Percentiles rank a stretch among this genome's conserved stretches.
Conservation (phyloP, 2,797 vertebrate genomes). For the Anabacerthia variegaticeps region DNA sequence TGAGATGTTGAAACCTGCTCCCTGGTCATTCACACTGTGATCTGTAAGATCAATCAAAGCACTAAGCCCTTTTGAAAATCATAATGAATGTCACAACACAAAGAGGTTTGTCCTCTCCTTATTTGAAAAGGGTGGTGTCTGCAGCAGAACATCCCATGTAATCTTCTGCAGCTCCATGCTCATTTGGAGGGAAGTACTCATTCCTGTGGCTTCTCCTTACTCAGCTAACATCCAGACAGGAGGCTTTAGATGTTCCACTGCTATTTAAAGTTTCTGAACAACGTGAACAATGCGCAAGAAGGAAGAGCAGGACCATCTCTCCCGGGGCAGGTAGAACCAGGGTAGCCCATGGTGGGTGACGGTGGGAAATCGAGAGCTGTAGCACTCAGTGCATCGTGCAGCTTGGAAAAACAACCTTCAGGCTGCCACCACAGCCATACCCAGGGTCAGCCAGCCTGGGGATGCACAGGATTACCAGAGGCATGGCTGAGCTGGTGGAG, state of each 20-base stretch:
- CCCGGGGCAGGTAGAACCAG: neutral
- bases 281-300: neutral
- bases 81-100: rapidly evolving
- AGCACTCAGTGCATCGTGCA: neutral
- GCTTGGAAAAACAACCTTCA: neutral
- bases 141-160: neutral
- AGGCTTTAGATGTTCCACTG: neutral
- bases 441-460: neutral
- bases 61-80: neutral
- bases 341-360: no score
- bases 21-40: neutral
- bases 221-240: neutral
- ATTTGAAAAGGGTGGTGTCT: neutral
- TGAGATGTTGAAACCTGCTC: neutral
- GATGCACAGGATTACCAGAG: no score
- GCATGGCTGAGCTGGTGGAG: neutral
- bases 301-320: neutral
- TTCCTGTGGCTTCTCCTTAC: neutral
- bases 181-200: neutral
- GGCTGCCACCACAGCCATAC: rapidly evolving
- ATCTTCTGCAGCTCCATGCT: neutral
- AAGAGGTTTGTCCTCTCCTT: neutral
- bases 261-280: neutral
- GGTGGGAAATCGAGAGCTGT: rapidly evolving
- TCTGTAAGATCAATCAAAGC: neutral